phyloP scores from a whole-genome alignment of 1,140 invertebrate genomes.

The Diorhabda elongata region DNA sequence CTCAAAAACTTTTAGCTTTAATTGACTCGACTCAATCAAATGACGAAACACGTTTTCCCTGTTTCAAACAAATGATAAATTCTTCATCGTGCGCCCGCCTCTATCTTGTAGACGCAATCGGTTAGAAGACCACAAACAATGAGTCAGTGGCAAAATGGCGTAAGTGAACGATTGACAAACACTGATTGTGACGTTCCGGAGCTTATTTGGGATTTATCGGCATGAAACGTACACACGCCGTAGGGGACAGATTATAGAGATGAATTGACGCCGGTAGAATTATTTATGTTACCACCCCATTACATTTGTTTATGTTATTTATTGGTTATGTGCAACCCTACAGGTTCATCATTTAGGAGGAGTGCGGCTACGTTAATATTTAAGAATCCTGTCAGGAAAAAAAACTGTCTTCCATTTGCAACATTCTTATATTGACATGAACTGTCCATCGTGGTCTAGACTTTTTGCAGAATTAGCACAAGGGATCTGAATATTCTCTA shows the following conservation, averaged over 20 bases:
- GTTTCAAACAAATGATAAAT: constrained; percentile 2
- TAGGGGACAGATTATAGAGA: constrained; percentile 39
- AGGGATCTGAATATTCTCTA: no score
- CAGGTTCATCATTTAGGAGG: background rate
- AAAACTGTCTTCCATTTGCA: no score
- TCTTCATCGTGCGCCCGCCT: background rate
- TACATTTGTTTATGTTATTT: constrained; percentile 38
- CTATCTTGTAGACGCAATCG: constrained; percentile 6
- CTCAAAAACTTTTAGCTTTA: no score
- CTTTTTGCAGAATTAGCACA: no score
- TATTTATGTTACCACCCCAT: constrained; percentile 36
- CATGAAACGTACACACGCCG: constrained; percentile 16
- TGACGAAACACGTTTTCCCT: background rate
- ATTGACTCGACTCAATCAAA: background rate
- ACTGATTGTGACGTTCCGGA: constrained; percentile 33
- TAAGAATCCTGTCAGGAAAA: no score
- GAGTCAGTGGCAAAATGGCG: constrained; percentile 22
- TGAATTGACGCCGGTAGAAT: constrained; percentile 36
- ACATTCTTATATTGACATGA: no score
- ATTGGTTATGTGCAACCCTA: constrained; percentile 14
- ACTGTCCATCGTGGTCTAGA: no score
- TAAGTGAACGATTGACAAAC: constrained; percentile 35
- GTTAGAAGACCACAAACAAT: constrained; percentile 23
- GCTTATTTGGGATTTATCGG: constrained; percentile 25
- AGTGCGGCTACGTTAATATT: no score